A percentile compares a stretch with the other conserved stretches of the same genome.
phyloP scores from a whole-genome alignment of 2,113 vertebrate genomes.

The Petrocephalus zakoni region DNA sequence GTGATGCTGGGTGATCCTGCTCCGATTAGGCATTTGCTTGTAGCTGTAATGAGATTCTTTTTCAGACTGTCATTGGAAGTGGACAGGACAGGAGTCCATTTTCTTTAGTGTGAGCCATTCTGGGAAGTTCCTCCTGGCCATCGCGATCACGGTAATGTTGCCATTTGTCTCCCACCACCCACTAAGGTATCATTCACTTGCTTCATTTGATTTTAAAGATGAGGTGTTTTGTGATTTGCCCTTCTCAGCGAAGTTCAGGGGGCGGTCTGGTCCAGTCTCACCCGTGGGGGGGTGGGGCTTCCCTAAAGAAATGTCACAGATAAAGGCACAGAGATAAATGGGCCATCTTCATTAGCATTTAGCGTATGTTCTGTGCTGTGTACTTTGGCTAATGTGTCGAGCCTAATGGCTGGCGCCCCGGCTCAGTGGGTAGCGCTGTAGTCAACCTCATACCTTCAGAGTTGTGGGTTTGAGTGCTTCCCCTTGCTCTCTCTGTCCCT shows the following conservation, averaged over 20 bases:
- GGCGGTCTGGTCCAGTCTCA: background rate
- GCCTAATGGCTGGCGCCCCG: background rate
- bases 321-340: background rate
- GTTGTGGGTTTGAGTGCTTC: background rate
- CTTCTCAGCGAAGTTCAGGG: background rate
- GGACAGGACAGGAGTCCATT: background rate
- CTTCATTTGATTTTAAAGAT: background rate
- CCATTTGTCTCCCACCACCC: background rate
- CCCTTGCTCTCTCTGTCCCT: background rate
- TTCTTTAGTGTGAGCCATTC: background rate
- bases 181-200: background rate
- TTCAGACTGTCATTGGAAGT: background rate
- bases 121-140: background rate
- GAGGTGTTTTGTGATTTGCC: background rate
- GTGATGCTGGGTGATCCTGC: background rate
- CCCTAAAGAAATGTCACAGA: background rate
- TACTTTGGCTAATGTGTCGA: background rate
- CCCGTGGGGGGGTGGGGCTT: background rate
- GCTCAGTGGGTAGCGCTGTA: background rate
- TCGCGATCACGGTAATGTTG: background rate
- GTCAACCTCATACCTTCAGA: background rate
- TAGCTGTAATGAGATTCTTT: constrained; percentile 1
- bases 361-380: background rate
- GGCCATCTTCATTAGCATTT: background rate
- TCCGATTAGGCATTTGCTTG: background rate